Evolutionary conservation across 2,797 vertebrate genomes (phyloP).

Genomic region (Margarornis squamiger): DNA sequence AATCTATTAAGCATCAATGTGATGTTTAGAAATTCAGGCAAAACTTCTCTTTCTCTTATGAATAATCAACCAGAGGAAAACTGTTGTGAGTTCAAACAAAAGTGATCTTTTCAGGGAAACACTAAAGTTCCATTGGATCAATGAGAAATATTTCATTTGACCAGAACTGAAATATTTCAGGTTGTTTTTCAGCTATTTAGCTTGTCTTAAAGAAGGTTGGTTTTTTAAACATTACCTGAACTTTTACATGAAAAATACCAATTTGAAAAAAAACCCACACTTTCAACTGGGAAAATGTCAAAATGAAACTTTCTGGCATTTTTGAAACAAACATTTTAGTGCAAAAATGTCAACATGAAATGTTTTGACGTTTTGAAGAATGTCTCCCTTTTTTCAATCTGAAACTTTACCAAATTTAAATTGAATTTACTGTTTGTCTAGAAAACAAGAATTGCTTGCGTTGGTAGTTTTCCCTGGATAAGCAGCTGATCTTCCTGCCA

Average conservation of each 20-base stretch:
- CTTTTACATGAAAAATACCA: constrained; percentile 18
- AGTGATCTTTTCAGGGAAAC: background rate
- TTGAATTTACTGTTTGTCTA: constrained; percentile 43
- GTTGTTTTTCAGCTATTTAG: background rate
- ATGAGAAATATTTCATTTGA: background rate
- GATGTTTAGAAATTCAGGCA: background rate
- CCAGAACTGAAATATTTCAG: background rate
- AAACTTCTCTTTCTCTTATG: background rate
- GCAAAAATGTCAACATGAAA: constrained; percentile 54
- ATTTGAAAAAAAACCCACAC: background rate
- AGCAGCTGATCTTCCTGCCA: constrained; percentile 32
- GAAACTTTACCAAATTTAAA: constrained; percentile 51
- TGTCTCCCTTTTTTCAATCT: background rate
- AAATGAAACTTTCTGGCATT: constrained; percentile 40
- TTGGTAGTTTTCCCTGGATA: constrained; percentile 13
- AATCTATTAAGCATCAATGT: background rate
- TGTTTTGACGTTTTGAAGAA: constrained; percentile 61
- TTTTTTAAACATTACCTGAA: constrained; percentile 36
- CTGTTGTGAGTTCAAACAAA: background rate
- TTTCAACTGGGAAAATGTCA: constrained; percentile 23
- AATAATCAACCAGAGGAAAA: background rate
- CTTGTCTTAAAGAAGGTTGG: background rate
- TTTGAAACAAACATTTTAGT: constrained; percentile 54
- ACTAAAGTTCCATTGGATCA: background rate
- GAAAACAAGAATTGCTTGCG: background rate